Evolutionary conservation across 2,113 vertebrate genomes (phyloP), one percentile per base, ranked within the genome.

Genomic region (Catharus minimus): DNA sequence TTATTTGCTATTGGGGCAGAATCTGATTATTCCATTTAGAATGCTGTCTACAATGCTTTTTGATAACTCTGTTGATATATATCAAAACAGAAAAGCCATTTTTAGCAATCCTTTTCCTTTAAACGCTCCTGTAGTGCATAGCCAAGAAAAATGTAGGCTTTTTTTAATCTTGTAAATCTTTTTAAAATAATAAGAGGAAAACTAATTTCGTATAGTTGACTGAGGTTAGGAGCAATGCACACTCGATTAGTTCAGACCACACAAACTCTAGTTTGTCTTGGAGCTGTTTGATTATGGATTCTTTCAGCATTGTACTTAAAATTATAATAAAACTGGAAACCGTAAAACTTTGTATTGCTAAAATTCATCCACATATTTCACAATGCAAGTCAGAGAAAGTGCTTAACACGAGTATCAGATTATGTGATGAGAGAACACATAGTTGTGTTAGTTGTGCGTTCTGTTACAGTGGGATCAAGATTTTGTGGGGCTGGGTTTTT

Each of bases 181-280:
- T 69, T 88, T 38, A 61, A 82, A 95, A 87, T 82, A 82, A 3
- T 43, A 88, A 64, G 41, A 65, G 46, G 16, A 65, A 91, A 92
- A 50, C 57, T 79, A 27, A 75, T 81, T 94, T 86, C 24, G 12
- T 86, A 10, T 68, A 79, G 43, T 32, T 71, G 77, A 46, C 49
- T 78, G 73, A 78, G 57, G 73, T 75, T 92, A 80, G 77, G 39
- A 75, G 62, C 53, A 65, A 55, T 65, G 13, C 8, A 5, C 72
- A 39, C 46, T 82, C 57, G 43, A 78, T 88, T 82, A 76, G 50
- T 78, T 92, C 43, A 86, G 92, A 94, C 90, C 86, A 93, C 93
- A 94, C 73, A 95, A 94, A 72, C 41, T 90, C 26, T 60, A 22
- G 65, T 52, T 62, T 85, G 21, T 88, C 33, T 86, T 84, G 73